Evolutionary conservation across 1,140 invertebrate species (phyloP).

Genomic region (Gryllus bimaculatus): DNA sequence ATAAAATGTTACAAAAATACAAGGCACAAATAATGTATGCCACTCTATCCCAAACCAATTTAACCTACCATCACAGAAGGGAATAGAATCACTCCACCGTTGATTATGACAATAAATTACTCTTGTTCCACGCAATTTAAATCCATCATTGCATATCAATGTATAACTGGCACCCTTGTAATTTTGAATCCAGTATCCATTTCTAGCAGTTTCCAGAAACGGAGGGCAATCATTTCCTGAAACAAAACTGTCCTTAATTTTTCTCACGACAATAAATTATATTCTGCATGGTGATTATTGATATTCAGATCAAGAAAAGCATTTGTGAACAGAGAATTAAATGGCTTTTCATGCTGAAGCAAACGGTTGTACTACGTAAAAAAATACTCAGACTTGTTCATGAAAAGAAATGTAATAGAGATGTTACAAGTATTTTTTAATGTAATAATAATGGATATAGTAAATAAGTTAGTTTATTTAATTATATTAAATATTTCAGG

Average conservation of each 20-base stretch:
- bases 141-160: not conserved
- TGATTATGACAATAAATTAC: not conserved
- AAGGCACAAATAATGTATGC: not conserved
- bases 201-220: not conserved
- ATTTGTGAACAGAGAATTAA: not conserved
- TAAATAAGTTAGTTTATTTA: too few species aligned
- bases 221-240: not conserved
- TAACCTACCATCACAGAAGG: conserved; percentile 10
- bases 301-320: not conserved
- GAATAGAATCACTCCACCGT: not conserved
- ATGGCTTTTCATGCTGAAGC: not conserved
- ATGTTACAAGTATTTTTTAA: too few species aligned
- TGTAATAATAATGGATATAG: too few species aligned
- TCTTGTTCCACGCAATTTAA: not conserved
- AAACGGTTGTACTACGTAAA: too few species aligned
- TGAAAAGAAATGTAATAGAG: too few species aligned
- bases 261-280: not conserved
- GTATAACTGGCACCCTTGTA: not conserved
- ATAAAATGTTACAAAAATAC: conserved; percentile 17
- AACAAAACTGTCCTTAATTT: not conserved
- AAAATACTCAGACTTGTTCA: too few species aligned
- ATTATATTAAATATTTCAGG: too few species aligned
- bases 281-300: not conserved
- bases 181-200: not conserved
- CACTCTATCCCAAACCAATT: not conserved